Evolutionary conservation across 2,113 vertebrate genomes (phyloP).

Genomic region (Vulpes ferrilata): DNA sequence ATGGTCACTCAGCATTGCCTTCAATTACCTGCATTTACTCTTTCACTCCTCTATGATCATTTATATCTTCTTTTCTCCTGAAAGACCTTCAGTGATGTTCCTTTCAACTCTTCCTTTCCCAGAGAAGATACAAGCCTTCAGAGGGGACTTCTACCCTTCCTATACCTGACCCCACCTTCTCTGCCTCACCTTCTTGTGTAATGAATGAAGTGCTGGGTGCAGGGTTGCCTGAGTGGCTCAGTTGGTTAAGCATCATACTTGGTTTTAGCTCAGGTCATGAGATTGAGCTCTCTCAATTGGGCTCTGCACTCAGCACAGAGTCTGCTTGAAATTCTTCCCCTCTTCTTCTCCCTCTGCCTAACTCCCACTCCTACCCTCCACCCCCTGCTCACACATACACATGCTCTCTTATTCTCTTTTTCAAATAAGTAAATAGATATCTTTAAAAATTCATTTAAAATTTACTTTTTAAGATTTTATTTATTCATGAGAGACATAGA

Average conservation of each 20-base stretch:
- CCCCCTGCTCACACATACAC: background rate
- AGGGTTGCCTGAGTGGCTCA: background rate
- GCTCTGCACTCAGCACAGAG: background rate
- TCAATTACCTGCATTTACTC: background rate
- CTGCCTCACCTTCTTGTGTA: no score
- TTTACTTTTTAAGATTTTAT: no score
- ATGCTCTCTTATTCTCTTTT: background rate
- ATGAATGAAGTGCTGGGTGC: background rate
- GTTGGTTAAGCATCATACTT: background rate
- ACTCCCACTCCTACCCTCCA: background rate
- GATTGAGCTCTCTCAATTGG: background rate
- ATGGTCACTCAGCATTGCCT: background rate
- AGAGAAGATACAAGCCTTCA: background rate
- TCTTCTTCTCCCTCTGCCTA: background rate
- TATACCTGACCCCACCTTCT: background rate
- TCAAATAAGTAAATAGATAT: background rate
- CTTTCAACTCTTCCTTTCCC: background rate
- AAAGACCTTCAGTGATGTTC: background rate
- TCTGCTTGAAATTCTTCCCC: background rate
- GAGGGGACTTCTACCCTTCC: background rate
- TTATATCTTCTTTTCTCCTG: background rate
- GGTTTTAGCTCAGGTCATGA: background rate
- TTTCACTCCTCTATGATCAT: accelerated
- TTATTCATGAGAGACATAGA: no score
- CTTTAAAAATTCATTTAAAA: background rate